Evolutionary conservation across 2,797 vertebrate species (phyloP).

Genomic region (Centropyge bicolor): DNA sequence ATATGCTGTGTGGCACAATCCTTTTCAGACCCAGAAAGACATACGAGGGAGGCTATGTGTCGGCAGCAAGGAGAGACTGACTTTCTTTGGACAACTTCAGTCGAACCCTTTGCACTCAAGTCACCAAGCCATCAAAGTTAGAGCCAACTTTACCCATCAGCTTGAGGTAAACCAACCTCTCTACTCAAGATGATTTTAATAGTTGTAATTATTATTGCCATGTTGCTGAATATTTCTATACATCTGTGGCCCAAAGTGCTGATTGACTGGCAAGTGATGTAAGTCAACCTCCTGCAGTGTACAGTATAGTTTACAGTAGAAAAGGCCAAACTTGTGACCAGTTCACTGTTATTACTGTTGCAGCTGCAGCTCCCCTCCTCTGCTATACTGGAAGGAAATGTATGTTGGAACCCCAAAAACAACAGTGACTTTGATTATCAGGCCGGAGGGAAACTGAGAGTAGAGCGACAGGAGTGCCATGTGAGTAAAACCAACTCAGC

Average conservation of each 20-base stretch:
- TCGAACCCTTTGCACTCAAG: slow-evolving; percentile 65
- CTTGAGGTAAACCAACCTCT: slow-evolving; percentile 84
- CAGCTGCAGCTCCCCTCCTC: slow-evolving; percentile 86
- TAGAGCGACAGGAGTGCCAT: slow-evolving; percentile 82
- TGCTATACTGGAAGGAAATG: slow-evolving; percentile 80
- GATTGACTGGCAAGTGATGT: slow-evolving; percentile 10
- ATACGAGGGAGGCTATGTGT: slow-evolving; percentile 80
- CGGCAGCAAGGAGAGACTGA: slow-evolving; percentile 81
- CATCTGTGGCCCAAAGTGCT: neutral
- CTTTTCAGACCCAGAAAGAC: slow-evolving; percentile 81
- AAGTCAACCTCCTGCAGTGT: slow-evolving; percentile 10
- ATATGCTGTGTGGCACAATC: neutral
- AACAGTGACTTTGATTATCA: slow-evolving; percentile 78
- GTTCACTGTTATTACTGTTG: slow-evolving; percentile 64
- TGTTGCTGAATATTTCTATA: neutral
- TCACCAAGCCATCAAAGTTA: slow-evolving; percentile 75
- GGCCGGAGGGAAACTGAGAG: slow-evolving; percentile 71
- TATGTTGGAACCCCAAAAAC: slow-evolving; percentile 75
- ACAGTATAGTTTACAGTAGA: slow-evolving; percentile 47
- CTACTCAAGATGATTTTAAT: neutral
- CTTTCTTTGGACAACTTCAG: slow-evolving; percentile 80
- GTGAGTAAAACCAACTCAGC: slow-evolving; percentile 71
- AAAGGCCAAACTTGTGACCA: slow-evolving; percentile 31
- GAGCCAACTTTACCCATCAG: slow-evolving; percentile 82
- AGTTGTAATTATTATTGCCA: neutral